These are phyloP conservation scores for Hyaena hyaena DNA, from an alignment of 2,113 vertebrate genomes.

Conservation along the genomic window DNA sequence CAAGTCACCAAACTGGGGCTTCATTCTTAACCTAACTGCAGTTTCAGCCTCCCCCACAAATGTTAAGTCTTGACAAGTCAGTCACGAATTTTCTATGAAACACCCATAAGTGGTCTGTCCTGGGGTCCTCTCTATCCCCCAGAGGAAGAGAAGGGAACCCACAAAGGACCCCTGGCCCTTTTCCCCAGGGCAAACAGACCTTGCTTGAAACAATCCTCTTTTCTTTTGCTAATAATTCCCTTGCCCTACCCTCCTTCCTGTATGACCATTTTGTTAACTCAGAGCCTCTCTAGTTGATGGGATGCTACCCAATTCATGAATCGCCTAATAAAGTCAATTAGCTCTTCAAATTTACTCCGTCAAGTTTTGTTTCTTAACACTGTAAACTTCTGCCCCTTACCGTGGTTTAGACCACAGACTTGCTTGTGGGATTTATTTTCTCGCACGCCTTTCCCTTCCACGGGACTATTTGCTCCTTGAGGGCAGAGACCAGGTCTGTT, in stretches of 20 bases:
- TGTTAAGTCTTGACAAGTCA: neutral
- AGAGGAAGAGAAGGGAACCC: neutral
- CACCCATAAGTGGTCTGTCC: neutral
- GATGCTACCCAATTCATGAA: neutral
- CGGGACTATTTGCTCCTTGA: too few species aligned
- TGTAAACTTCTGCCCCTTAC: too few species aligned
- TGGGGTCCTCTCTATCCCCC: neutral
- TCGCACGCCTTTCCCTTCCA: neutral
- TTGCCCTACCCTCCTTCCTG: neutral
- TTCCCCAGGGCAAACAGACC: neutral
- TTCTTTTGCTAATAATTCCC: neutral
- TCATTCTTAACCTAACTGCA: neutral
- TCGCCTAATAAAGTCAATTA: neutral
- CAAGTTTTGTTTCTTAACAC: neutral
- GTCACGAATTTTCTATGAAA: neutral
- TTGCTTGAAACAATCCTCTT: neutral
- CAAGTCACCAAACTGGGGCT: neutral
- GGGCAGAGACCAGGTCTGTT: neutral
- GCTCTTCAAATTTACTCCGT: neutral
- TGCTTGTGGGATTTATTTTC: neutral
- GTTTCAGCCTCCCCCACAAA: neutral
- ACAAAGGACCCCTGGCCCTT: neutral
- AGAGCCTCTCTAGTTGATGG: neutral
- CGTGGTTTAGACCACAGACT: rapidly evolving
- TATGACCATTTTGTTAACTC: neutral